Evolutionary conservation across 1,140 invertebrate genomes (phyloP).

Genomic region (Conus betulinus): DNA sequence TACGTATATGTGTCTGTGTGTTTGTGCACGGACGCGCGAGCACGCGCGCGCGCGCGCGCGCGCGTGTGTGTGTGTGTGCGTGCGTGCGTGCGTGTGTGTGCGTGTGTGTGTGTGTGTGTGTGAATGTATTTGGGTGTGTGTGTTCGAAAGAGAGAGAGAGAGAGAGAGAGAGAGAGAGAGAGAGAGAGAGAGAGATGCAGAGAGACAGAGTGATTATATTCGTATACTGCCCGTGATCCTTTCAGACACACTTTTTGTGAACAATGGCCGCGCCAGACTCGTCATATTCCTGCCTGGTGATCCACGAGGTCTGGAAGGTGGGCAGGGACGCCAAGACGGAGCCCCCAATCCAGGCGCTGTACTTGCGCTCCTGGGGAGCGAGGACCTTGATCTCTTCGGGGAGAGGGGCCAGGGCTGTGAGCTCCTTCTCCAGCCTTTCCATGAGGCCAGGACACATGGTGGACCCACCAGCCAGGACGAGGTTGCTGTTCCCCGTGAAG

Average conservation of each 20-base stretch:
- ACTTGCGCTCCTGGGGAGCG: conserved; percentile 43
- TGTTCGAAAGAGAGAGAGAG: no score
- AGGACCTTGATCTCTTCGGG: conserved; percentile 46
- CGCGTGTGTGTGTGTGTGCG: background rate
- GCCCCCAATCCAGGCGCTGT: conserved; percentile 18
- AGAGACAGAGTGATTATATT: background rate
- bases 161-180: no score
- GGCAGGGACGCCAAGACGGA: conserved; percentile 62
- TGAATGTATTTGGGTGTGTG: no score
- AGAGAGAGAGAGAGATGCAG: no score
- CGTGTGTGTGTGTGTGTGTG: conserved; percentile 3
- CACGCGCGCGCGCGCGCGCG: background rate
- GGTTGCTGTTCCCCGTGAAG: conserved; percentile 93
- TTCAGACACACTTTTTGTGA: conserved; percentile 52
- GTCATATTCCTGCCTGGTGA: conserved; percentile 85
- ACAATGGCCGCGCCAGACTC: conserved; percentile 85
- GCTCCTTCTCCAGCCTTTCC: conserved; percentile 42
- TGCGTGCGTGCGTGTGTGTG: background rate
- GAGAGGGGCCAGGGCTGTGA: conserved; percentile 42
- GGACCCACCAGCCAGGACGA: conserved; percentile 77
- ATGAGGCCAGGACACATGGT: conserved; percentile 76
- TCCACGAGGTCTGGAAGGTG: conserved; percentile 82
- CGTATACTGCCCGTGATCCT: background rate
- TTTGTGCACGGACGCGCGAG: background rate
- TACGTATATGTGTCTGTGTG: background rate